Conservation (phyloP, 2,113 vertebrate species). For the Cebus imitator region DNA sequence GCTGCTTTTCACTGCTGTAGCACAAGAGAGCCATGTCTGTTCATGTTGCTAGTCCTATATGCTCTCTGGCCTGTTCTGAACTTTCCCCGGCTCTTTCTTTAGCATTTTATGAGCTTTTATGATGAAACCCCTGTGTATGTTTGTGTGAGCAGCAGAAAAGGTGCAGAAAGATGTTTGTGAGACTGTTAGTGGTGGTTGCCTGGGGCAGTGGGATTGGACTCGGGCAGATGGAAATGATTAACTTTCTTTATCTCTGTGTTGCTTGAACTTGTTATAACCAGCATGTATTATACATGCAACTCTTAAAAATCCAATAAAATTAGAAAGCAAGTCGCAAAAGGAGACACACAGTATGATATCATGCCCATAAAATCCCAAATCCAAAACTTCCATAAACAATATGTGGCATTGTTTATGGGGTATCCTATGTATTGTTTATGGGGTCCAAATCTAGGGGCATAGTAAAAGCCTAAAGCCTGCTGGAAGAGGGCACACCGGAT, state of each 20-base stretch:
- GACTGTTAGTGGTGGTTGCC: neutral
- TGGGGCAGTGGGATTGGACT: neutral
- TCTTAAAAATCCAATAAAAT: slow-evolving; percentile 44
- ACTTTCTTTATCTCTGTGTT: neutral
- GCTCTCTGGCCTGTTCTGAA: neutral
- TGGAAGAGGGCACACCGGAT: fast-evolving
- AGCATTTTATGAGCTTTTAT: neutral
- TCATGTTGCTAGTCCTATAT: neutral
- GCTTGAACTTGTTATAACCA: slow-evolving; percentile 46
- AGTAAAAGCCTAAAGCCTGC: neutral
- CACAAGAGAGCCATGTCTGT: neutral
- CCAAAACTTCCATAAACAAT: neutral
- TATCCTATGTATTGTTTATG: neutral
- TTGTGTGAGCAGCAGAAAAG: neutral
- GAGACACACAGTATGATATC: neutral
- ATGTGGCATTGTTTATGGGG: neutral
- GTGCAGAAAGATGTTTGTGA: neutral
- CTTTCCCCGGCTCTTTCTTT: neutral
- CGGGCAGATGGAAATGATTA: neutral
- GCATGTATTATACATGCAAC: neutral
- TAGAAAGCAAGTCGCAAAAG: slow-evolving; percentile 14
- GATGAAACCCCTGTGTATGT: neutral
- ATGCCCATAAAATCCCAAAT: slow-evolving; percentile 19
- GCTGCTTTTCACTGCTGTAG: fast-evolving
- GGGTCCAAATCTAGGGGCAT: neutral